Evolutionary conservation across 64 coral and sea anemone genomes (phyloP).

Genomic region (Porites lutea): DNA sequence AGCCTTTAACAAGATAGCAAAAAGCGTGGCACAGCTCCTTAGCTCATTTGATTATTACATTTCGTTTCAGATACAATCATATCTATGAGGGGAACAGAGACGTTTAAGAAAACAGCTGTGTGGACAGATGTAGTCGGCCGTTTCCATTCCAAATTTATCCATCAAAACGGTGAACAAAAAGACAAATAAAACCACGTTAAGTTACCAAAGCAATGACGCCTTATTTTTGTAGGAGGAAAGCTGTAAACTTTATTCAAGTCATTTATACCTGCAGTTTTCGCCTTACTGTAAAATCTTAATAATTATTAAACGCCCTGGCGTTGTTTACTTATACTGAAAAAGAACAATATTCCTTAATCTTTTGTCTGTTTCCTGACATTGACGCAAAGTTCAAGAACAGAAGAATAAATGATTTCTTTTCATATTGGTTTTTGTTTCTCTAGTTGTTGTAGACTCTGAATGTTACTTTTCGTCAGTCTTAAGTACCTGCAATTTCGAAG

Average conservation of each 20-base stretch:
- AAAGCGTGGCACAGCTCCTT: no score
- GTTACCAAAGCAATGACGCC: no score
- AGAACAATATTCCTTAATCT: neutral
- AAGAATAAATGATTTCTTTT: neutral
- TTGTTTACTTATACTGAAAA: no score
- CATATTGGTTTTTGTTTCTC: neutral
- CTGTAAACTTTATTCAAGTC: neutral
- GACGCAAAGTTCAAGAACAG: no score
- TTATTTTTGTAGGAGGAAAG: neutral
- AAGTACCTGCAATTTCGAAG: slow-evolving; percentile 80
- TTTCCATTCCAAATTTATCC: neutral
- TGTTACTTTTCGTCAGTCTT: slow-evolving; percentile 11
- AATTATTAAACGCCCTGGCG: no score
- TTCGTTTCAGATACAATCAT: slow-evolving; percentile 50
- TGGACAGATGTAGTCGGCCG: slow-evolving; percentile 47
- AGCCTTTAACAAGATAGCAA: no score
- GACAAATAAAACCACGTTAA: neutral
- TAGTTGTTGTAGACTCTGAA: slow-evolving; percentile 21
- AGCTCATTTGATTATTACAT: no score
- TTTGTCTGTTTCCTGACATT: neutral
- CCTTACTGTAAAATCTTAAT: no score
- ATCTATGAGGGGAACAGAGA: slow-evolving; percentile 22
- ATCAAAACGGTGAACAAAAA: neutral
- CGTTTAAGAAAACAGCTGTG: slow-evolving; percentile 39
- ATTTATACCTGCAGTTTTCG: neutral